phyloP scores from a whole-genome alignment of 2,888 invertebrate species.

The Baccha elongata region DNA sequence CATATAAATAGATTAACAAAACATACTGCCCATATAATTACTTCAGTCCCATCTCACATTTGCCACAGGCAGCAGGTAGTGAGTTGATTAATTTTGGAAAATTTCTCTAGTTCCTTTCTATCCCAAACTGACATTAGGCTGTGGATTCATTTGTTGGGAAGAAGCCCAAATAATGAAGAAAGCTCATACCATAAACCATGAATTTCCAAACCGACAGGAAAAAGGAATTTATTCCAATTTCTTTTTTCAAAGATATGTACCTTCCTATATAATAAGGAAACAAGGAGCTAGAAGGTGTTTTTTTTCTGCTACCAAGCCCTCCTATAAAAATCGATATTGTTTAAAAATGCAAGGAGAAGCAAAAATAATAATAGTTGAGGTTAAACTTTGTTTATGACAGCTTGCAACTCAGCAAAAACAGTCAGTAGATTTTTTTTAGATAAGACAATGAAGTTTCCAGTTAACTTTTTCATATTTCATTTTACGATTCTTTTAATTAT shows the following conservation, averaged over 20 bases:
- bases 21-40: slow-evolving; percentile 17
- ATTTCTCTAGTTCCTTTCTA: neutral
- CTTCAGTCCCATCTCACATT: slow-evolving; percentile 8
- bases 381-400: neutral
- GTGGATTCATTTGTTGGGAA: too few species aligned
- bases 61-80: neutral
- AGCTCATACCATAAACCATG: neutral
- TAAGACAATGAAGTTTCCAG: neutral
- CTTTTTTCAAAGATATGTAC: neutral
- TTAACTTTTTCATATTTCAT: neutral
- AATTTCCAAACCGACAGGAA: too few species aligned
- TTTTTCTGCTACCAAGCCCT: too few species aligned
- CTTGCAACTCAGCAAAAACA: neutral
- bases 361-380: neutral
- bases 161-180: neutral
- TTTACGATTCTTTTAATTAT: neutral
- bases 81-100: neutral
- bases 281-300: too few species aligned
- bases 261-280: too few species aligned
- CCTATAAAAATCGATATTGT: neutral
- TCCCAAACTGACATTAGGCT: too few species aligned
- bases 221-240: neutral
- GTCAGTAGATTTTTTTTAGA: neutral
- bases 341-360: neutral
- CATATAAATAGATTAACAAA: slow-evolving; percentile 14